phyloP scores from a whole-genome alignment of 2,797 vertebrate species.

The Halcyon leucocephala region DNA sequence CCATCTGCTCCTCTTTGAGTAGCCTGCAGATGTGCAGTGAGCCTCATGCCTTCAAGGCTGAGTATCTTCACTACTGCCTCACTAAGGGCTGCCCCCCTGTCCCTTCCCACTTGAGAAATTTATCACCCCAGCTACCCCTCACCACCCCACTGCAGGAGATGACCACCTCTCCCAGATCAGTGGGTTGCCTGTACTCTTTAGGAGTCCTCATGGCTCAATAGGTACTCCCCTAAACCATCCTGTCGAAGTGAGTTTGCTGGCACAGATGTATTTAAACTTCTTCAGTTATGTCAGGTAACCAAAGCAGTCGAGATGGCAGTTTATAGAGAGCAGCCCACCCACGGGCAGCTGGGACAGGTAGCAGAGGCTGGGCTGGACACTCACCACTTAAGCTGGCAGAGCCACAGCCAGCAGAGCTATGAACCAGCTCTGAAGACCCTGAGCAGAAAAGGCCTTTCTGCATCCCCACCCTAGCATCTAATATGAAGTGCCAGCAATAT shows the following conservation, averaged over 20 bases:
- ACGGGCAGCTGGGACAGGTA: fast-evolving
- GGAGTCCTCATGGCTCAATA: neutral
- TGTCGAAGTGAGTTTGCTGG: neutral
- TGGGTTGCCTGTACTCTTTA: neutral
- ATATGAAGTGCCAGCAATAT: neutral
- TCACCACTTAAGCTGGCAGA: neutral
- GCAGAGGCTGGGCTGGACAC: neutral
- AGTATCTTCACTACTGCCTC: neutral
- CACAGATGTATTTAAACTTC: neutral
- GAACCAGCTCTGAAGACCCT: neutral
- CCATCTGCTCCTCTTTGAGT: neutral
- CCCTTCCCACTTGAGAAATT: neutral
- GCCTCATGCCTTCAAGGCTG: neutral
- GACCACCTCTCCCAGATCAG: neutral
- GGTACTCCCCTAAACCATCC: neutral
- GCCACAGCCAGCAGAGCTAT: neutral
- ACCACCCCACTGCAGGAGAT: neutral
- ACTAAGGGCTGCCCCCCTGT: neutral
- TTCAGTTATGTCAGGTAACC: neutral
- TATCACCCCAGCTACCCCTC: neutral
- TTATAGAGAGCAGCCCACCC: neutral
- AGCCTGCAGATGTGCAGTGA: neutral
- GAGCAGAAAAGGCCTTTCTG: neutral
- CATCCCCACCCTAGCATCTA: neutral
- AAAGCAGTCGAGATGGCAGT: fast-evolving